These are phyloP conservation scores for Stenichneumon culpator DNA, from an alignment of 2,888 invertebrate genomes.

Conservation along the genomic window DNA sequence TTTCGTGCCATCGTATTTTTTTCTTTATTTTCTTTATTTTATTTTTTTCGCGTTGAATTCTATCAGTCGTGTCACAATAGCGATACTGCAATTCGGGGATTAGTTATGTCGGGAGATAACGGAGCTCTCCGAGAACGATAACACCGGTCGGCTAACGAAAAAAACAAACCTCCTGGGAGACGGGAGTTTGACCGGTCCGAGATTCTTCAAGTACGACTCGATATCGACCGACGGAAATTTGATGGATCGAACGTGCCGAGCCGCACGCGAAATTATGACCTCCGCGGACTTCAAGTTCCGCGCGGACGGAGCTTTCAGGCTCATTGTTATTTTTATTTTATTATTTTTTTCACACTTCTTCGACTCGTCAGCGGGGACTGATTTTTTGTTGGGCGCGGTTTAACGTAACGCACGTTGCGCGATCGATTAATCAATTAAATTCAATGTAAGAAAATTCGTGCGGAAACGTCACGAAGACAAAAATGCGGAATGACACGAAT, in stretches of 20 bases:
- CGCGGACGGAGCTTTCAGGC: slow-evolving; percentile 11
- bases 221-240: slow-evolving; percentile 37
- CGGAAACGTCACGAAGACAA: slow-evolving; percentile 14
- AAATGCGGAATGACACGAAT: slow-evolving; percentile 5
- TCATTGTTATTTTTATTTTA: neutral
- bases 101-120: slow-evolving; percentile 26
- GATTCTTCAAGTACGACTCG: slow-evolving; percentile 47
- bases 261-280: slow-evolving; percentile 32
- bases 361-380: neutral
- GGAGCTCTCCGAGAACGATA: neutral
- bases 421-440: slow-evolving; percentile 26
- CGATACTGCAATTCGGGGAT: slow-evolving; percentile 36
- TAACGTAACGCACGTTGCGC: neutral
- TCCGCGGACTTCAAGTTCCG: slow-evolving; percentile 25
- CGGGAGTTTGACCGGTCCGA: slow-evolving; percentile 47
- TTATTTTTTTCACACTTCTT: neutral
- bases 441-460: slow-evolving; percentile 10
- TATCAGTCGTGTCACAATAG: slow-evolving; percentile 9
- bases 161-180: slow-evolving; percentile 49
- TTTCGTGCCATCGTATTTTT: slow-evolving; percentile 10
- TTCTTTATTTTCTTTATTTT: too few species aligned
- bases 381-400: neutral
- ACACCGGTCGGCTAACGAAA: neutral
- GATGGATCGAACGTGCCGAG: slow-evolving; percentile 37
- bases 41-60: slow-evolving; percentile 17